Evolutionary conservation across 2,888 invertebrate species (phyloP).

Genomic region (Labia minor): DNA sequence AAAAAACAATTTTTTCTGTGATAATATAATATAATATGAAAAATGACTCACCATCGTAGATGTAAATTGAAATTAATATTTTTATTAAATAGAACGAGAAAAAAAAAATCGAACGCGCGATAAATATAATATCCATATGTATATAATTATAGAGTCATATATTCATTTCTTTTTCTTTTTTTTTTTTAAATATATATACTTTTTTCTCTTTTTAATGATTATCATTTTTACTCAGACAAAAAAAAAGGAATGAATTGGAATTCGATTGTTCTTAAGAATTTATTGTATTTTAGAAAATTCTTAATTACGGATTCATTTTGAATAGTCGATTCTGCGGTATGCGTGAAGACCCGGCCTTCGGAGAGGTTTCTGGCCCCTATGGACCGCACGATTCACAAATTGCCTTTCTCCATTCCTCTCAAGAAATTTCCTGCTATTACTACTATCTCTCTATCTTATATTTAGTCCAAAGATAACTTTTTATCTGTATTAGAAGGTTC

Average conservation of each 20-base stretch:
- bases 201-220: neutral
- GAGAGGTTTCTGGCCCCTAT: neutral
- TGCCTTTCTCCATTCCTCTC: neutral
- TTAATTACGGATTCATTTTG: slow-evolving; percentile 2
- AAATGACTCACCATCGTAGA: slow-evolving; percentile 1
- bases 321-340: slow-evolving; percentile 5
- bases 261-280: slow-evolving; percentile 13
- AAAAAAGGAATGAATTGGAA: slow-evolving; percentile 1
- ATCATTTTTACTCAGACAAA: neutral
- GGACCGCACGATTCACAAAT: neutral
- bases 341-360: neutral
- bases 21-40: neutral
- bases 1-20: slow-evolving; percentile 4
- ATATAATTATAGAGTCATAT: too few relatives aligned
- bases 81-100: neutral
- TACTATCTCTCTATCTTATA: neutral
- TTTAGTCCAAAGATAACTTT: neutral
- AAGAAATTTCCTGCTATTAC: neutral
- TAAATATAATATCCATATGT: neutral
- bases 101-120: neutral
- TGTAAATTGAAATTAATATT: neutral
- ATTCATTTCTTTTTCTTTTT: neutral
- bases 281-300: neutral
- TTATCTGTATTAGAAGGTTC: too few relatives aligned
- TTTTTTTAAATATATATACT: too few relatives aligned